Percentiles rank a stretch among this genome's conserved stretches.
Conservation (phyloP, 35 echinoderm and acorn worm species). For the Eucidaris tribuloides region DNA sequence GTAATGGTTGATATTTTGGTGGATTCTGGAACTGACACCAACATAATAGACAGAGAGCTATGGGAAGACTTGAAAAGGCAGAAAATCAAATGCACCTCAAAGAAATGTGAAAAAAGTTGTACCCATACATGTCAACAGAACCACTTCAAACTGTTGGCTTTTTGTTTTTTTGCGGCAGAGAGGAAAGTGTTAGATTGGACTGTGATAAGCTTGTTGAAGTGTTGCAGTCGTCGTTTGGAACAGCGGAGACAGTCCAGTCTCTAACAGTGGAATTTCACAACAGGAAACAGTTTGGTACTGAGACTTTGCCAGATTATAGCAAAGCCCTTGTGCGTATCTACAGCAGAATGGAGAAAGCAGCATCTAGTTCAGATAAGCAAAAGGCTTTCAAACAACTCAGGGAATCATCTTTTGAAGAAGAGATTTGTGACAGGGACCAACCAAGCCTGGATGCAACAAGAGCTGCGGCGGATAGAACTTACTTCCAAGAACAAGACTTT, state of each 20-base stretch:
- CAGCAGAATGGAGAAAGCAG: not conserved
- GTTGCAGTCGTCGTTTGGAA: not conserved
- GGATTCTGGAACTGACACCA: not conserved
- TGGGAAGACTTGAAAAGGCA: not conserved
- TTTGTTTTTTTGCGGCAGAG: no score
- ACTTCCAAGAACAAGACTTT: not conserved
- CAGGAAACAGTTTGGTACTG: not conserved
- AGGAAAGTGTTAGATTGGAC: not conserved
- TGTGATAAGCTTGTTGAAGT: slow-evolving; percentile 3
- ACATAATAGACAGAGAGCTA: not conserved
- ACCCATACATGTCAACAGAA: no score
- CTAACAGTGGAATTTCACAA: not conserved
- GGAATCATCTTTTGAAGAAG: not conserved
- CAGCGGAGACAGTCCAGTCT: no score
- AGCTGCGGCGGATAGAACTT: not conserved
- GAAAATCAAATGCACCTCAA: not conserved
- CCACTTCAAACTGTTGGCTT: no score
- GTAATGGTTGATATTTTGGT: not conserved
- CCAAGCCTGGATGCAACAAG: not conserved
- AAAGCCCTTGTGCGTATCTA: not conserved
- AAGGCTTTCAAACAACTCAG: not conserved
- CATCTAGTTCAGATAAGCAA: not conserved
- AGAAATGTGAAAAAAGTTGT: no score
- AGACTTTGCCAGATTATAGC: not conserved
- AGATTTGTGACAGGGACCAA: not conserved